Percentiles rank a stretch among this genome's conserved stretches.
Evolutionary conservation across 2,797 vertebrate species (phyloP).

Genomic region (Synaphobranchus kaupii): DNA sequence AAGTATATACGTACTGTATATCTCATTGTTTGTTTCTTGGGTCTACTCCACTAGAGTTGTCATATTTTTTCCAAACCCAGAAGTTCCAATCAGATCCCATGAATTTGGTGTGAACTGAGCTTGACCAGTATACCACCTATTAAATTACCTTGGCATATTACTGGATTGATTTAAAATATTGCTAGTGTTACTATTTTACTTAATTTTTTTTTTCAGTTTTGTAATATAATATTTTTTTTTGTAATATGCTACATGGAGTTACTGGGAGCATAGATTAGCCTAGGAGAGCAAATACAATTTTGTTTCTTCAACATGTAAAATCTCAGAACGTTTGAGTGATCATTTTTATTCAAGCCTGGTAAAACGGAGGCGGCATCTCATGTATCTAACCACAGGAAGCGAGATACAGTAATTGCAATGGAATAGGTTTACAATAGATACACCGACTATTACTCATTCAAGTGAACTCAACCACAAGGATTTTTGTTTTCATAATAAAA

Average conservation of each 20-base stretch:
- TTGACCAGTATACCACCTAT: not conserved
- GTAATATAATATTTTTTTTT: not conserved
- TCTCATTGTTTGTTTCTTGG: too few relatives aligned
- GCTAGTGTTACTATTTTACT: not conserved
- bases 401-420: not conserved
- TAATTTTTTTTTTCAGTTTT: not conserved
- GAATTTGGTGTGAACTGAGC: too few relatives aligned
- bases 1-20: too few relatives aligned
- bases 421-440: not conserved
- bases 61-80: too few relatives aligned
- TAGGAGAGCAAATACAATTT: not conserved
- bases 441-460: constrained; percentile 13
- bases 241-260: not conserved
- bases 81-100: too few relatives aligned
- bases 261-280: not conserved
- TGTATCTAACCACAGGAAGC: not conserved
- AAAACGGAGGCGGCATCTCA: not conserved
- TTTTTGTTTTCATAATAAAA: constrained; percentile 16
- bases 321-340: constrained; percentile 23
- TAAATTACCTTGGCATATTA: not conserved
- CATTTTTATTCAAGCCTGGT: constrained; percentile 15
- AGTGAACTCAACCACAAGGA: constrained; percentile 5
- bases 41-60: too few relatives aligned
- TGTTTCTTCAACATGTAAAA: constrained; percentile 12
- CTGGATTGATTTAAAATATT: not conserved